Percentiles rank a stretch among this genome's conserved stretches.
Conservation (phyloP, 2,113 vertebrate species). For the Myanophis thanlyinensis region DNA sequence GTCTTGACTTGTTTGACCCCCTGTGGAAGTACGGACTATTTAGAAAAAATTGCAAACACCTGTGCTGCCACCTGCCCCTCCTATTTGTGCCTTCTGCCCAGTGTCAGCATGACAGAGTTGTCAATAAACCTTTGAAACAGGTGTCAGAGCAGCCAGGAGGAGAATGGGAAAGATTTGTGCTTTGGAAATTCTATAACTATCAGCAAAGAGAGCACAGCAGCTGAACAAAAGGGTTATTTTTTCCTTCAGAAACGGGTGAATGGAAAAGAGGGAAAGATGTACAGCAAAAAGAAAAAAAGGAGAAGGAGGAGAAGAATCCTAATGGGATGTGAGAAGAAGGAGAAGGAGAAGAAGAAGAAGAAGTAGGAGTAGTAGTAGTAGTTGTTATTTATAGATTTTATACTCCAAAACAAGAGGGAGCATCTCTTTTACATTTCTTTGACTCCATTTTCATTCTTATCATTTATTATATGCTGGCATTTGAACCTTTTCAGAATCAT, state of each 20-base stretch:
- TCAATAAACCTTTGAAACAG: neutral
- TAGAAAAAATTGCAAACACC: neutral
- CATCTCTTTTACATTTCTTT: neutral
- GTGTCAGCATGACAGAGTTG: neutral
- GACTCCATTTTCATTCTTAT: neutral
- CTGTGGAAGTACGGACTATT: neutral
- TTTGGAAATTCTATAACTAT: neutral
- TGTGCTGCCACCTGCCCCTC: neutral
- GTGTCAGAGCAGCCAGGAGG: neutral
- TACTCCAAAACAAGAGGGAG: neutral
- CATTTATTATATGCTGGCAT: conserved; percentile 7
- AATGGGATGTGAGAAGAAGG: too few species aligned
- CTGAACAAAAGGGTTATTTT: neutral
- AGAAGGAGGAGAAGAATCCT: too few species aligned
- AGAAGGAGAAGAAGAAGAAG: too few species aligned
- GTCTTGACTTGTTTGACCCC: neutral
- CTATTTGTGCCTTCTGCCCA: neutral
- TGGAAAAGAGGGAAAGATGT: neutral
- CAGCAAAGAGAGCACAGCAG: neutral
- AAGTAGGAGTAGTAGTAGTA: too few species aligned
- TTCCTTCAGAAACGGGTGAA: neutral
- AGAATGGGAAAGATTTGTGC: neutral
- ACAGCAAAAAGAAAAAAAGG: neutral
- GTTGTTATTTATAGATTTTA: neutral
- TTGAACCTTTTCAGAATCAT: neutral